Percentiles rank a stretch among this genome's conserved stretches.
These are phyloP conservation scores for Pempheris klunzingeri DNA, from an alignment of 2,797 vertebrate genomes.

Conservation along the genomic window DNA sequence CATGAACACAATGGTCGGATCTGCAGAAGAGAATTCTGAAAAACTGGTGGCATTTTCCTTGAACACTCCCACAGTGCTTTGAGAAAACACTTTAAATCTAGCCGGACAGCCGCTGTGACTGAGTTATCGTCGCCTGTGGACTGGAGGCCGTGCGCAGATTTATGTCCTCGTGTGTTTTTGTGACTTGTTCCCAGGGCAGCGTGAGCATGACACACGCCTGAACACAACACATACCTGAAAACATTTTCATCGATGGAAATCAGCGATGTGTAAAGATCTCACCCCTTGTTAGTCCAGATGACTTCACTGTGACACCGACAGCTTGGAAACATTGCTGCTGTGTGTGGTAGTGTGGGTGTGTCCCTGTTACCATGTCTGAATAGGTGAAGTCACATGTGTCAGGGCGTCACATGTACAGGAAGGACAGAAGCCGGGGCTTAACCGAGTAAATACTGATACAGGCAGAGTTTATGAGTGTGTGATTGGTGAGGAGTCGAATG, in stretches of 20 bases:
- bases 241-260: slow-evolving; percentile 36
- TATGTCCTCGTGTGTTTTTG: neutral
- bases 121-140: neutral
- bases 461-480: neutral
- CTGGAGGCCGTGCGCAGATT: neutral
- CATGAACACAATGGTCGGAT: neutral
- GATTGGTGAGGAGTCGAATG: too few species aligned
- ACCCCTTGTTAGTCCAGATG: slow-evolving; percentile 9
- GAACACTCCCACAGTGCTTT: neutral
- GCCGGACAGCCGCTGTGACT: neutral
- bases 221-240: slow-evolving; percentile 5
- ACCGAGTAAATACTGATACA: slow-evolving; percentile 34
- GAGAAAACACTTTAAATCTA: neutral
- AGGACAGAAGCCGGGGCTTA: slow-evolving; percentile 25
- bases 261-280: slow-evolving; percentile 8
- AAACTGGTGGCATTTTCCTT: neutral
- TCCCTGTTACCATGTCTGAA: slow-evolving; percentile 15
- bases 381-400: slow-evolving; percentile 51
- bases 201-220: too few species aligned
- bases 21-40: neutral
- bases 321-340: neutral
- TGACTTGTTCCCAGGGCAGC: neutral
- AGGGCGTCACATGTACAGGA: slow-evolving; percentile 56
- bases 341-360: slow-evolving; percentile 21
- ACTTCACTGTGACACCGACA: slow-evolving; percentile 17